Base-by-base conservation (phyloP, 2,797 vertebrate species). In the Gymnoscopelus microlampas region DNA sequence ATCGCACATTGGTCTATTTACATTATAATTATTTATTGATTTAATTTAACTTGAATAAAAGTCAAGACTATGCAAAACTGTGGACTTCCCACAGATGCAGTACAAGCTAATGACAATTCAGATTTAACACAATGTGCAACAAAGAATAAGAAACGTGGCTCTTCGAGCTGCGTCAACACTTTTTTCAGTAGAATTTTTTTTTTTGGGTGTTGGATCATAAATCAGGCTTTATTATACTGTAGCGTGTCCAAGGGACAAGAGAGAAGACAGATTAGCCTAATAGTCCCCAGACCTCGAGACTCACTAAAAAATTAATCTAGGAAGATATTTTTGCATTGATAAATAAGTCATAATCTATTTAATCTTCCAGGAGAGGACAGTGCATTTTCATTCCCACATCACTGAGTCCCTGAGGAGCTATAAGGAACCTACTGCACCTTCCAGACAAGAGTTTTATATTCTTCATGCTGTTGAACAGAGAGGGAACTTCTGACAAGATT, bases 291-390 rank as follows among this genome's bases (percentile, higher is more conserved):
- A 76, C 68, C 65, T 75, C 50, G 54, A 63, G 71, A 65, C 78
- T 69, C 70, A 66, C 70, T 85, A 54, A 87, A 88, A 86, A 57
- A 77, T 73, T 77, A 49, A 85, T 84, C 53, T 73, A 53, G 69
- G 56, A 62, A 54, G 85, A 81, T 90, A 83, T 91, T 90, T 82
- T 85, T 85, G 68, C 75, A 65, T 69, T 77, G 48, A 87, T 92
- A 71, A 91, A 91, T 91, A 85, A 91, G 57, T 90, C 70, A 91
- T 89, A 62, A 26, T 57, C 53, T 78, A 47, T 72, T 85, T 70
- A 79, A 84, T 87, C 77, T 71, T 76, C 8, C 71, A 60, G 60
- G 85, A 85, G 73, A 76, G 55, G 26, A 32, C 53, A 55, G 49
- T 60, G 66, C 54, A 69, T 35, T 63, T n/a, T 63, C 64, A 59